Percentiles rank a stretch among this genome's conserved stretches.
phyloP scores from a whole-genome alignment of 2,888 invertebrate species.

The Eupithecia tripunctaria region DNA sequence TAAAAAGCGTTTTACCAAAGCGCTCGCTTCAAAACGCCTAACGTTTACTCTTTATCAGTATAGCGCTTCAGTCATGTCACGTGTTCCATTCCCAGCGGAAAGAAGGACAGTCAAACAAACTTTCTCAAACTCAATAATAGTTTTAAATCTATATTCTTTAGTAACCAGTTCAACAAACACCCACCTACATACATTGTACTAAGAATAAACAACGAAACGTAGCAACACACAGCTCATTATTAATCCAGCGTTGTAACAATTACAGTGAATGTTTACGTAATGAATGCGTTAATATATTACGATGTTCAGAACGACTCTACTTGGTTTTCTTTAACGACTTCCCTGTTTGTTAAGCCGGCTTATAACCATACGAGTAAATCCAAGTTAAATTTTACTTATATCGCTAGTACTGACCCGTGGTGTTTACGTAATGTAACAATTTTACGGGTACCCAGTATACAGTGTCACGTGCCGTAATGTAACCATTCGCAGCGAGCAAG shows the following conservation, averaged over 20 bases:
- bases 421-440: no score
- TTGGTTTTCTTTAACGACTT: conserved; percentile 18
- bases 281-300: conserved; percentile 26
- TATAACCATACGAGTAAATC: no score
- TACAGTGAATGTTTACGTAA: conserved; percentile 38
- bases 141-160: background rate
- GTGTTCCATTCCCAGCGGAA: background rate
- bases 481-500: no score
- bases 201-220: conserved; percentile 17
- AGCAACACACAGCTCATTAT: conserved; percentile 25
- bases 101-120: background rate
- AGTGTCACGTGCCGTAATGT: no score
- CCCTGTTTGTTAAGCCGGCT: background rate
- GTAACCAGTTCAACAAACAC: background rate
- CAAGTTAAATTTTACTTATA: no score
- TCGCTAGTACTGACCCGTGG: no score
- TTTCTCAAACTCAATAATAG: background rate
- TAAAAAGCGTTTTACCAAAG: no score
- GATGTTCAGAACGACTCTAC: conserved; percentile 23
- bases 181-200: conserved; percentile 5
- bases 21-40: no score
- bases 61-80: no score
- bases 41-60: no score
- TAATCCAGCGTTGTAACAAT: conserved; percentile 31
- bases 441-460: no score